Evolutionary conservation across 2,113 vertebrate genomes (phyloP).

Genomic region (Macquaria australasica): DNA sequence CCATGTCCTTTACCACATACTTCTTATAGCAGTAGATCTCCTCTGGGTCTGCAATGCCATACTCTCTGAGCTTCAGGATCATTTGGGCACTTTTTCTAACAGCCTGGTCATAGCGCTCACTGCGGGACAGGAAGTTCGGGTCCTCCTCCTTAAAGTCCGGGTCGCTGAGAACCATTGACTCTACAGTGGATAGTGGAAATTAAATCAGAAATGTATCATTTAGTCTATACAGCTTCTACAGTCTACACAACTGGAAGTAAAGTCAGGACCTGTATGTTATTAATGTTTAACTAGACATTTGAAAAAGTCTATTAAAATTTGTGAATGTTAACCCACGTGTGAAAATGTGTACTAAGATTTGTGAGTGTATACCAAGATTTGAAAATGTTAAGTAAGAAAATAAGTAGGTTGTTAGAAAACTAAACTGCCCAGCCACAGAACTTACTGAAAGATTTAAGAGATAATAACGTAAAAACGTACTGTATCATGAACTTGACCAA

Average conservation of each 20-base stretch:
- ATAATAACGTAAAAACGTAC: too few species aligned
- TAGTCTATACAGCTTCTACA: neutral
- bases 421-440: too few species aligned
- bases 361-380: neutral
- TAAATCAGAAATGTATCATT: slow-evolving; percentile 3
- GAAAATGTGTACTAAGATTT: neutral
- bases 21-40: slow-evolving; percentile 95
- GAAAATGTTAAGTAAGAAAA: too few species aligned
- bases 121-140: slow-evolving; percentile 93
- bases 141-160: slow-evolving; percentile 93
- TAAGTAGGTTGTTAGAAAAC: neutral
- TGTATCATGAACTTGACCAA: too few species aligned
- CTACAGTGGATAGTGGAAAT: slow-evolving; percentile 74
- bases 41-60: slow-evolving; percentile 92
- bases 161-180: slow-evolving; percentile 90
- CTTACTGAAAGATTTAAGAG: too few species aligned
- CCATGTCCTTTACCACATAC: slow-evolving; percentile 76
- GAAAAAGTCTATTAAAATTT: neutral
- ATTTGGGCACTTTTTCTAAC: slow-evolving; percentile 91
- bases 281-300: neutral
- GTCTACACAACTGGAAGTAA: neutral
- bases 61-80: slow-evolving; percentile 92
- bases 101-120: slow-evolving; percentile 93
- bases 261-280: neutral
- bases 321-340: neutral